These are phyloP conservation scores for Macrophya alboannulata DNA, from an alignment of 2,888 invertebrate species.

Conservation along the genomic window DNA sequence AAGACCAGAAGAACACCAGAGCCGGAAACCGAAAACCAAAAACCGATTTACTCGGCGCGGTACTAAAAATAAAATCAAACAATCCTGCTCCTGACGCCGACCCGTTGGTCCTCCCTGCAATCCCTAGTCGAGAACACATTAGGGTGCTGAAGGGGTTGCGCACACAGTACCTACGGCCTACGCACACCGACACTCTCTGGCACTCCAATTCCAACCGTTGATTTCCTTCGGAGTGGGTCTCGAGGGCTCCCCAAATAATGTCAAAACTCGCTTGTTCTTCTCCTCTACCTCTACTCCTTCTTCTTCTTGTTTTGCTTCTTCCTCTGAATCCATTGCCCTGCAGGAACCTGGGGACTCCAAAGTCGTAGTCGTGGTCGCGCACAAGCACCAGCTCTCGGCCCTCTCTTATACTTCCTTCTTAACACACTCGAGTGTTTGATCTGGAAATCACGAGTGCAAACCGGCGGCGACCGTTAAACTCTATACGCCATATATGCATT, in stretches of 20 bases:
- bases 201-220: constrained; percentile 67
- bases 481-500: background rate
- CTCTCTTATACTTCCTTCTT: constrained; percentile 46
- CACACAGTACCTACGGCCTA: constrained; percentile 40
- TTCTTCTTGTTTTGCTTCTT: too few relatives aligned
- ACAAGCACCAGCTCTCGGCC: constrained; percentile 9
- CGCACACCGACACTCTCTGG: constrained; percentile 56
- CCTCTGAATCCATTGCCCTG: background rate
- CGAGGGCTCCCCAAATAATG: constrained; percentile 71
- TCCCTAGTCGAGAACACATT: constrained; percentile 64
- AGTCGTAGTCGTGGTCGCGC: background rate
- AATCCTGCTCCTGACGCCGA: constrained; percentile 8
- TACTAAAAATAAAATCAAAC: constrained; percentile 56
- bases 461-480: constrained; percentile 50
- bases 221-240: constrained; percentile 67
- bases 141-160: constrained; percentile 58
- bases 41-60: constrained; percentile 44
- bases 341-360: constrained; percentile 2
- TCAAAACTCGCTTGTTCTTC: constrained; percentile 62
- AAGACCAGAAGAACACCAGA: background rate
- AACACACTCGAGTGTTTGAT: constrained; percentile 70
- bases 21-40: constrained; percentile 46
- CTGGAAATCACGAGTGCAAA: constrained; percentile 70
- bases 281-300: background rate
- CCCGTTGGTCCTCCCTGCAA: background rate